Evolutionary conservation across 2,797 vertebrate genomes (phyloP), one percentile per base, ranked within the genome.

Genomic region (Dromococcyx pavoninus): DNA sequence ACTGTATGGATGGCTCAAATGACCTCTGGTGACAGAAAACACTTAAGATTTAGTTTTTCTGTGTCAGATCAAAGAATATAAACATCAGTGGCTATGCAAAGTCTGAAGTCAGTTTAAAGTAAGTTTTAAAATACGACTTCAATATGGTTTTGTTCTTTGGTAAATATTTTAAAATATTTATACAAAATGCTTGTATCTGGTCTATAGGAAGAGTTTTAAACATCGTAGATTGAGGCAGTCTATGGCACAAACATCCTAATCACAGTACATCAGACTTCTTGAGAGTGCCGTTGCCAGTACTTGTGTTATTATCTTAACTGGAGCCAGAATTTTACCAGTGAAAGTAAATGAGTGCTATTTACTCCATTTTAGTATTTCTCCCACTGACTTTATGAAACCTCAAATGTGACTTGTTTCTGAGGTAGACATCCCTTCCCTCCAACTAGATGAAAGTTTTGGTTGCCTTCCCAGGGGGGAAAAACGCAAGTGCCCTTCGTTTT

Each of bases 141-240:
- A 81, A 64, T 91, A 88, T 61, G 51, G 14, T 84, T 94, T 93
- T 80, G 23, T 86, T 83, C 65, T 82, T 85, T 66, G 83, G n/a
- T 58, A 92, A 94, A 80, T 75, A 91, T 93, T 94, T 95, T 16
- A 41, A 95, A 92, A 93, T 89, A 74, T 94, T 95, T 95, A 85
- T 69, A 78, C 43, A 88, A 58, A 83, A 86, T 89, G 33, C n/a
- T 60, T 83, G 60, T 86, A 84, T 88, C 70, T 94, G 54, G 16
- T 78, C 66, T 72, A 33, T 73, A 91, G 41, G 51, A 92, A 91
- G 39, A 83, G n/a, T 61, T 73, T 30, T 62, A 58, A 95, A 76
- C 3, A 3, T 66, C 56, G 70, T n/a, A 69, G 43, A 54, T 5
- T 25, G 61, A 83, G 61, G 41, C 10, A 56, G n/a, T 65, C 37